Evolutionary conservation across 2,113 vertebrate species (phyloP).

Genomic region (Noctilio leporinus): DNA sequence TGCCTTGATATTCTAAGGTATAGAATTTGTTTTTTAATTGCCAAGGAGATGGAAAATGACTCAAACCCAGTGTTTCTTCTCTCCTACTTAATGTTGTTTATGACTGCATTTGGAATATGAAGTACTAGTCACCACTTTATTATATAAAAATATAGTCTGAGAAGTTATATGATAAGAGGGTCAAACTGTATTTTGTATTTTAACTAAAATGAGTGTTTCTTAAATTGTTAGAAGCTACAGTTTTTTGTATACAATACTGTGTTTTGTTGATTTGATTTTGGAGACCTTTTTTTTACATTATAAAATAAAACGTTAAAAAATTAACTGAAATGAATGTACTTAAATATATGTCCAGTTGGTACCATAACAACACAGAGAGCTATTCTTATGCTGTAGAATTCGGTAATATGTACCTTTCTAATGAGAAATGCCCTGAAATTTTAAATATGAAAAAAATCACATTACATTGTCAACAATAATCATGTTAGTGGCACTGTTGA

Average conservation of each 20-base stretch:
- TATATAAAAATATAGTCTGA: neutral
- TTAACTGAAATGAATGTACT: neutral
- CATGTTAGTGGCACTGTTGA: neutral
- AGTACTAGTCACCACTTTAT: neutral
- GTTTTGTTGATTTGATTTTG: neutral
- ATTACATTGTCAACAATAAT: neutral
- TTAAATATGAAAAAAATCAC: neutral
- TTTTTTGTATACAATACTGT: neutral
- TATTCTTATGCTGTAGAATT: neutral
- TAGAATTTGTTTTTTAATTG: neutral
- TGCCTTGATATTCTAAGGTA: neutral
- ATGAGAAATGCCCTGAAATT: neutral
- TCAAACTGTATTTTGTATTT: neutral
- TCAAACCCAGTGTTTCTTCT: neutral
- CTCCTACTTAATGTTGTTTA: neutral
- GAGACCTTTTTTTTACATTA: neutral
- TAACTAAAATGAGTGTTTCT: neutral
- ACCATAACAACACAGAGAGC: neutral
- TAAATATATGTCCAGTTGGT: neutral
- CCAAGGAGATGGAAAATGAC: neutral
- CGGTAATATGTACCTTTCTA: neutral
- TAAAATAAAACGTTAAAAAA: neutral
- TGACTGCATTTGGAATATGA: neutral
- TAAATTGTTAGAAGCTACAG: neutral
- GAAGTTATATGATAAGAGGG: neutral